Conservation (phyloP, 2,113 vertebrate species). For the Sakesphorus luctuosus region DNA sequence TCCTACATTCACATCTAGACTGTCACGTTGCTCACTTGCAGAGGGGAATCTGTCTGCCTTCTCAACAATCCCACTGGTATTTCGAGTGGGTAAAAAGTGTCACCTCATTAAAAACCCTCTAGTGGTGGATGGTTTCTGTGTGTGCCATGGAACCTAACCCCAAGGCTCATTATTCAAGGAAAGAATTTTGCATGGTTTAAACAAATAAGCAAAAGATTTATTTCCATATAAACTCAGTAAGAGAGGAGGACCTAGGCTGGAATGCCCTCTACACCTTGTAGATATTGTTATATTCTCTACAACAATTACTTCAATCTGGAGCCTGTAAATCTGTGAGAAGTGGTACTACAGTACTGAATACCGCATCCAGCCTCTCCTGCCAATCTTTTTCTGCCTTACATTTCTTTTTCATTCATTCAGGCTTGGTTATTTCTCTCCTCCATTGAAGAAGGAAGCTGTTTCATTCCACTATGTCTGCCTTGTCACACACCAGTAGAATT, state of each 20-base stretch:
- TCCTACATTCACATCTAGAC: neutral
- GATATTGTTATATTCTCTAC: neutral
- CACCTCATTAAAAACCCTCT: neutral
- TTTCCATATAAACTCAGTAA: neutral
- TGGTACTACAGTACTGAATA: neutral
- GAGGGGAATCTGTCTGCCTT: neutral
- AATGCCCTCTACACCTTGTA: neutral
- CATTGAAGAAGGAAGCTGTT: neutral
- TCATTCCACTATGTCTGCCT: neutral
- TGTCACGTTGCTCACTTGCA: neutral
- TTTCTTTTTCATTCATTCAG: neutral
- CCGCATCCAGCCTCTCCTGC: neutral
- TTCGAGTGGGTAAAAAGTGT: neutral
- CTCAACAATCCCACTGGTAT: neutral
- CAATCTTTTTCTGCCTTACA: neutral
- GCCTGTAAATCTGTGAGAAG: neutral
- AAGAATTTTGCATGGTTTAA: neutral
- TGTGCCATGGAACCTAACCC: neutral
- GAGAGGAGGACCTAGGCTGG: neutral
- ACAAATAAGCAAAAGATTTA: neutral
- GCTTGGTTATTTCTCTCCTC: neutral
- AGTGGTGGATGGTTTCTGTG: neutral
- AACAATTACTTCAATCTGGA: neutral
- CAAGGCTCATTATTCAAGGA: neutral
- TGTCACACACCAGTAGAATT: neutral